Conservation (phyloP, 2,113 vertebrate species). For the Quiscalus mexicanus region DNA sequence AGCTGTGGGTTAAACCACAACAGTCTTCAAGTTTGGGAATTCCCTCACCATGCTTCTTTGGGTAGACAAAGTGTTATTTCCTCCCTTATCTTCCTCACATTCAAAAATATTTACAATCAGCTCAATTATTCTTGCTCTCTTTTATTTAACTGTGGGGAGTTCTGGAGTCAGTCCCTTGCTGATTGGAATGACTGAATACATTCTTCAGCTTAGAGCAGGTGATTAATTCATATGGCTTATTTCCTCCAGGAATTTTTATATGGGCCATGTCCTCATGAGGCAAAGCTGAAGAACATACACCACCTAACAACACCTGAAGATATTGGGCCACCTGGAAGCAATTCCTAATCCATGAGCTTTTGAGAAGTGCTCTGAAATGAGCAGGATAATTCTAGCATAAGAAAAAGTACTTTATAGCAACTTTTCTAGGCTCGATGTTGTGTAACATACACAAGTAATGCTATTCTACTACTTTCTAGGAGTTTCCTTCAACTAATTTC, state of each 20-base stretch:
- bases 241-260: not conserved
- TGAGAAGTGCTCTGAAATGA: not conserved
- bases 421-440: constrained; percentile 52
- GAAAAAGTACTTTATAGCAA: not conserved
- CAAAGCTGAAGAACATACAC: not conserved
- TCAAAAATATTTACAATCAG: not conserved
- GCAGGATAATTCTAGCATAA: not conserved
- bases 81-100: not conserved
- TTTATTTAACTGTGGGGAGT: not conserved
- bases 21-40: not conserved
- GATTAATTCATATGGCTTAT: not conserved
- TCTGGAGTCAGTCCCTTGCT: not conserved
- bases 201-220: not conserved
- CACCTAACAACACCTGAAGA: not conserved
- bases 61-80: not conserved
- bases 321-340: not conserved
- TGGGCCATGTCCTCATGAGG: not conserved
- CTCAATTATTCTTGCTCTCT: not conserved
- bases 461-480: constrained; percentile 53
- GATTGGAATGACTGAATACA: not conserved
- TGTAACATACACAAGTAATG: constrained; percentile 39
- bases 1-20: not conserved
- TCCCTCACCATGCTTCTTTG: not conserved
- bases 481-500: constrained; percentile 60
- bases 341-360: not conserved